Conservation (phyloP, 2,888 invertebrate genomes). For the Dromius quadrimaculatus region DNA sequence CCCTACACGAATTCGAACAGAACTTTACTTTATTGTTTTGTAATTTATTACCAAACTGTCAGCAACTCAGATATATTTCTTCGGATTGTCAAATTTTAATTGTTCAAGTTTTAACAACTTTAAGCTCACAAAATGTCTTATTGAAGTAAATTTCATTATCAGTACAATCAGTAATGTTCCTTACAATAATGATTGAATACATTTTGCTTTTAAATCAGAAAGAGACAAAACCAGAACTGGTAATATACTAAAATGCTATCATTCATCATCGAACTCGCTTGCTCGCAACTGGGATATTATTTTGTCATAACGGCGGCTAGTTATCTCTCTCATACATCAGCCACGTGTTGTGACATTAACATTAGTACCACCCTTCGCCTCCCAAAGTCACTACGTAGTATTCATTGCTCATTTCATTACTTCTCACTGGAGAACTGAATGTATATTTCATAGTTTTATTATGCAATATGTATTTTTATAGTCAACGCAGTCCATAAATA, state of each 20-base stretch:
- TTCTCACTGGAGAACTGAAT: neutral
- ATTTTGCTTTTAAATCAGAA: slow-evolving; percentile 33
- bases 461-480: neutral
- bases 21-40: slow-evolving; percentile 10
- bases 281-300: slow-evolving; percentile 32
- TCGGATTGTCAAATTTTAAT: neutral
- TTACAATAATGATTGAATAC: slow-evolving; percentile 31
- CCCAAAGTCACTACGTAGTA: neutral
- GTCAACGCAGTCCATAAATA: no score
- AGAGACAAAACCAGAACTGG: neutral
- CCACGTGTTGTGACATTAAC: slow-evolving; percentile 23
- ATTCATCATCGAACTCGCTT: slow-evolving; percentile 8
- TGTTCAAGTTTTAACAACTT: no score
- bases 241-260: slow-evolving; percentile 22
- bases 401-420: slow-evolving; percentile 19
- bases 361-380: neutral
- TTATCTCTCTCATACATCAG: slow-evolving; percentile 32
- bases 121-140: no score
- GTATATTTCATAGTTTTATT: neutral
- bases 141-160: no score
- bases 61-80: slow-evolving; percentile 8
- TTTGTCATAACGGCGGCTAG: slow-evolving; percentile 30
- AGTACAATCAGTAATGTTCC: slow-evolving; percentile 3
- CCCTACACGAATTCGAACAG: slow-evolving; percentile 17
- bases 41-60: slow-evolving; percentile 16